Evolutionary conservation across 2,797 vertebrate genomes (phyloP), one percentile per base, ranked within the genome.

Genomic region (Garrulus glandarius): DNA sequence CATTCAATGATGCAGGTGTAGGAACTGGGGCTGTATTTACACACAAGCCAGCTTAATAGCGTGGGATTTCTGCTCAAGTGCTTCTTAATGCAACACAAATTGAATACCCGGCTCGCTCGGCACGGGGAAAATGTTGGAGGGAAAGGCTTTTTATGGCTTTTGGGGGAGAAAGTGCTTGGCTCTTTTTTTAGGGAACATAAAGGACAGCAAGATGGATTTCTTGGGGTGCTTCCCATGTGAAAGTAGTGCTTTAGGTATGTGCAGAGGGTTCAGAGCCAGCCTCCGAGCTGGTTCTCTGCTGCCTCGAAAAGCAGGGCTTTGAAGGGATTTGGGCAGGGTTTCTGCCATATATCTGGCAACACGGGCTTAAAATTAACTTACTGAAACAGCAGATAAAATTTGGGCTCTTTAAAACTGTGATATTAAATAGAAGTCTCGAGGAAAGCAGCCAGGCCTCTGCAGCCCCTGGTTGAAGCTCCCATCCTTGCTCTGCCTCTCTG

Each of bases 41-140:
- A 86, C 78, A 61, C 92, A 37, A 61, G 87, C 29, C 91, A 70
- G 74, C 71, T 87, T 84, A 53, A 94, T 44, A 30, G 96, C 10
- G 2, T 94, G 96, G 94, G 96, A 94, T 97, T 96, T 64, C 47
- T 87, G 88, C 89, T 89, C 9, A 82, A 92, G 92, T 92, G 94
- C 67, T 93, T 64, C 95, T 78, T 94, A 93, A 95, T 85, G 92
- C 93, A 87, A 5, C 37, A 89, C 89, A 93, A 96, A 92, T 92
- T 47, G 94, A 65, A 78, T 74, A 2, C 15, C 64, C 9, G 1
- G 64, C 88, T 74, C 13, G 7, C 76, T 50, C 21, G 3, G 37
- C 59, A 16, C 2, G 1, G 78, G 95, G 88, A 36, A 10, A 22
- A 23, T 3, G 56, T 60, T 39, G 13, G 53, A 44, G 34, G 67